phyloP scores from a whole-genome alignment of 2,888 invertebrate species.

The Micoletzkya japonica region DNA sequence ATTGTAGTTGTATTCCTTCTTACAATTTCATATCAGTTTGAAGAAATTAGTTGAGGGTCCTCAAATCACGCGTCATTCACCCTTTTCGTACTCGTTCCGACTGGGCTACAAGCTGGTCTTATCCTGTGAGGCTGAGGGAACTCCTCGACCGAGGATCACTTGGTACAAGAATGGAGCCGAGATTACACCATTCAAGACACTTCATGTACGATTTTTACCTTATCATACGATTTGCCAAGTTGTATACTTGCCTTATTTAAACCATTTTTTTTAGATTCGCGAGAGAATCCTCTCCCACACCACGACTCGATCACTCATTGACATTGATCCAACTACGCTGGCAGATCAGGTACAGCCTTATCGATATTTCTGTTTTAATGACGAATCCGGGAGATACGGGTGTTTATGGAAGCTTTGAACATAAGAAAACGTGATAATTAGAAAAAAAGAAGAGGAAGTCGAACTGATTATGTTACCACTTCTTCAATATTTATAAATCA shows the following conservation, averaged over 20 bases:
- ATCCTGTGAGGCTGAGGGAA: conserved; percentile 84
- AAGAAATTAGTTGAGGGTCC: conserved; percentile 37
- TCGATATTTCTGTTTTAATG: no score
- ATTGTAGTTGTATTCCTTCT: neutral
- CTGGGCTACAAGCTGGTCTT: conserved; percentile 90
- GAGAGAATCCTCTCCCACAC: conserved; percentile 9
- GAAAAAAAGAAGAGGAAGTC: no score
- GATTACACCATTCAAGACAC: conserved; percentile 71
- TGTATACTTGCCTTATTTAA: neutral
- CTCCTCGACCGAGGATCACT: conserved; percentile 84
- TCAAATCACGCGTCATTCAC: conserved; percentile 39
- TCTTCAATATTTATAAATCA: no score
- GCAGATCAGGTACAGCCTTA: conserved; percentile 19
- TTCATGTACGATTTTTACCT: conserved; percentile 25
- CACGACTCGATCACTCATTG: conserved; percentile 1
- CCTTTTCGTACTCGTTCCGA: conserved; percentile 44
- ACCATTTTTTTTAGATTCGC: conserved; percentile 14
- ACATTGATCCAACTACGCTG: conserved; percentile 29
- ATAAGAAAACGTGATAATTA: no score
- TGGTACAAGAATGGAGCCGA: conserved; percentile 93
- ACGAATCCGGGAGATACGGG: no score
- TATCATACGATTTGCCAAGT: neutral
- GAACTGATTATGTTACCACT: no score
- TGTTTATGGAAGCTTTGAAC: no score
- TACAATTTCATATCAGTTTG: no score